Percentiles rank a stretch among this genome's conserved stretches.
These are phyloP conservation scores for Catharus minimus DNA, from an alignment of 2,113 vertebrate genomes.

Conservation along the genomic window DNA sequence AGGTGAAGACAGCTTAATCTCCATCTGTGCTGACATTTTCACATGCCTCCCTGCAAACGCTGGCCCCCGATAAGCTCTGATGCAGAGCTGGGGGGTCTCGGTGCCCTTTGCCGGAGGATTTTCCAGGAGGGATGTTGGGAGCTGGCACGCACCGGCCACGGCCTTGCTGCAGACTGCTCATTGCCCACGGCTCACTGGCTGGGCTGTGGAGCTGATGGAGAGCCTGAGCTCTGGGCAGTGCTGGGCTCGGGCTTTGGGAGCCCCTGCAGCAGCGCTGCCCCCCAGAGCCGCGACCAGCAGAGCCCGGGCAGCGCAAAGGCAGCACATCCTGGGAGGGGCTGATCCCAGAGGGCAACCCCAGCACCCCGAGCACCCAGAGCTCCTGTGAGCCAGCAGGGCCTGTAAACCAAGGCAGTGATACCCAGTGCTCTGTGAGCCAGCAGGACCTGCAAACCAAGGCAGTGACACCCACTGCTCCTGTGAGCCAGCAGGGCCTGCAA, in stretches of 20 bases:
- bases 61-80: background rate
- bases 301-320: background rate
- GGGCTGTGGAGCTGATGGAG: background rate
- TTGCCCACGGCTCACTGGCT: background rate
- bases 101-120: background rate
- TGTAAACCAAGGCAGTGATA: background rate
- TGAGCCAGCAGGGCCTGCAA: background rate
- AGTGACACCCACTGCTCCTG: background rate
- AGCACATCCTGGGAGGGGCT: background rate
- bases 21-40: constrained; percentile 68
- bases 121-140: background rate
- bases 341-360: background rate
- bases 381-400: background rate
- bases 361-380: rapidly evolving
- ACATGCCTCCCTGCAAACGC: background rate
- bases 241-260: background rate
- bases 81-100: background rate
- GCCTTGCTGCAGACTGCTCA: background rate
- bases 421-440: background rate
- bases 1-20: constrained; percentile 67
- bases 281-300: background rate
- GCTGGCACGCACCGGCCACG: background rate
- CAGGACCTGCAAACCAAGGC: background rate
- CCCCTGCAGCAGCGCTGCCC: background rate
- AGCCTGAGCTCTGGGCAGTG: background rate